Conservation (phyloP, 2,888 invertebrate genomes). For the Luperina nickerlii region DNA sequence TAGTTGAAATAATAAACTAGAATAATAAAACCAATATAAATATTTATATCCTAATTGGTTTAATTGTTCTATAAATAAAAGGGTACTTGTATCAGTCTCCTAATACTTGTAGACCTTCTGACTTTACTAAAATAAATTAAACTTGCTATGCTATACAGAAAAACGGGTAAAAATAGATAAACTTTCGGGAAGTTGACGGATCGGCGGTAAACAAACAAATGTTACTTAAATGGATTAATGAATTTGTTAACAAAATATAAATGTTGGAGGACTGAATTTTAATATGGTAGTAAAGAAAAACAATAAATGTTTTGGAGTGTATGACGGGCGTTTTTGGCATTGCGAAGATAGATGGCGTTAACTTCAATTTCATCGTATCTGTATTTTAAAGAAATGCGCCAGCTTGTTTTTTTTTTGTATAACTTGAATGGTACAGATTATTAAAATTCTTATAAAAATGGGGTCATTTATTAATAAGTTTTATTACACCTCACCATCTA, state of each 20-base stretch:
- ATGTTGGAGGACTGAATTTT: slow-evolving; percentile 65
- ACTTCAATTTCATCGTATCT: not conserved
- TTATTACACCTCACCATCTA: not conserved
- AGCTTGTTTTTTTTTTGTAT: not conserved
- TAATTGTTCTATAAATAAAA: slow-evolving; percentile 34
- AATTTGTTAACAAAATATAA: slow-evolving; percentile 49
- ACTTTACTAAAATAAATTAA: slow-evolving; percentile 23
- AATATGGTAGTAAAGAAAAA: slow-evolving; percentile 54
- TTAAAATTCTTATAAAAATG: too few relatives aligned
- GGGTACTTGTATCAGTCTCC: slow-evolving; percentile 30
- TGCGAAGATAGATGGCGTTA: slow-evolving; percentile 20
- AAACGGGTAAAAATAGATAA: slow-evolving; percentile 39
- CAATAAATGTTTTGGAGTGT: slow-evolving; percentile 30
- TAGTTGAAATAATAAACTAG: slow-evolving; percentile 42
- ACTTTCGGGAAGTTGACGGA: slow-evolving; percentile 68
- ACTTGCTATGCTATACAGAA: slow-evolving; percentile 46
- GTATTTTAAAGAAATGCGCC: not conserved
- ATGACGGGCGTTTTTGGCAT: slow-evolving; percentile 17
- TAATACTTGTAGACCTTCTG: slow-evolving; percentile 38
- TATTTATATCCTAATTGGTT: slow-evolving; percentile 30
- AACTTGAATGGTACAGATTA: not conserved
- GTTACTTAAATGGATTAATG: slow-evolving; percentile 34
- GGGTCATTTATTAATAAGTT: not conserved
- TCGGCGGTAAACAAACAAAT: slow-evolving; percentile 64
- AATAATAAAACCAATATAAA: slow-evolving; percentile 45